phyloP scores from a whole-genome alignment of 2,113 vertebrate species.

The Numenius arquata region DNA sequence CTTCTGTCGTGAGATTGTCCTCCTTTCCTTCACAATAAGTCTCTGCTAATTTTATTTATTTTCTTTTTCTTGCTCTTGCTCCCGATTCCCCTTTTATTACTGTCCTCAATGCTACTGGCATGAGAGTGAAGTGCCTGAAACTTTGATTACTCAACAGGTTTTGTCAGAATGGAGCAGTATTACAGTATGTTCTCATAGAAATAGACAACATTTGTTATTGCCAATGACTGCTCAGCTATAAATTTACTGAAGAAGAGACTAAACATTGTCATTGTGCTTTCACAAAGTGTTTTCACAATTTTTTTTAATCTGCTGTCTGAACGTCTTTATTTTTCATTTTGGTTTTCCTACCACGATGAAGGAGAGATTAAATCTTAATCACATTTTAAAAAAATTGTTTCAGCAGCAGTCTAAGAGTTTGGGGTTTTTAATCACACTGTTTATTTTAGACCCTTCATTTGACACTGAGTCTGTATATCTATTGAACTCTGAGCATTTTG shows the following conservation, averaged over 20 bases:
- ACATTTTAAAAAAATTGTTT: not conserved
- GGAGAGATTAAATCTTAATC: not conserved
- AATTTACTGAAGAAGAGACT: not conserved
- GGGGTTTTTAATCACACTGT: not conserved
- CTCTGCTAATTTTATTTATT: not conserved
- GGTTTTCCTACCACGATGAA: not conserved
- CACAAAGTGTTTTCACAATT: not conserved
- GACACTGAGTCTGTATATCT: not conserved
- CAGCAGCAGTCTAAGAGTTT: not conserved
- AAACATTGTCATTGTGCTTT: not conserved
- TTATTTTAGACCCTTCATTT: not conserved
- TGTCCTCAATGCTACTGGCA: not conserved
- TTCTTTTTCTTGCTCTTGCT: not conserved
- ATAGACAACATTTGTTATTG: not conserved
- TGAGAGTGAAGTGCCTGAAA: not conserved
- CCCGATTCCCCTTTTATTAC: not conserved
- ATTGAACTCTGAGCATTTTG: not conserved
- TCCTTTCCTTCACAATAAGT: not conserved
- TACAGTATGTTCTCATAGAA: not conserved
- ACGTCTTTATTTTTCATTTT: not conserved
- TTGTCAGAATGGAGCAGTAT: not conserved
- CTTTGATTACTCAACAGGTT: not conserved
- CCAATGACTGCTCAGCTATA: not conserved
- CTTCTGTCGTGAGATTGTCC: not conserved
- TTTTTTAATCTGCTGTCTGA: not conserved